Base-by-base conservation (phyloP, 2,888 invertebrate species). In the Drosophila robusta region DNA sequence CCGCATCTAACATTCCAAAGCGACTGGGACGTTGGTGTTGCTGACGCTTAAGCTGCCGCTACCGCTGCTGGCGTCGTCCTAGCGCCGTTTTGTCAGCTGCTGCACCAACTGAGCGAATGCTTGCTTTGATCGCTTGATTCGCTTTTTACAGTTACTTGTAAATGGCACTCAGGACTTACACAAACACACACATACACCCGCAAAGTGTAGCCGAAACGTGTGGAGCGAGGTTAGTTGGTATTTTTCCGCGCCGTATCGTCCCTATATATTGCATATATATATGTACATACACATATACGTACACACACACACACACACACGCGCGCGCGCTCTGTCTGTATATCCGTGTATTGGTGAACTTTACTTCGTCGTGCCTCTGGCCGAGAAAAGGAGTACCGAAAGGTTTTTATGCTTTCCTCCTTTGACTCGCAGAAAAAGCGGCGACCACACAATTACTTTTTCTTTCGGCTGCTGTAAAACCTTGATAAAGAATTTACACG, bases 1-100 rank as follows among this genome's bases (percentile, higher is more conserved):
- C 91, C 89, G 90, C 92, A 92, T 92, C 87, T 92, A 92, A 91
- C 92, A 92, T 92, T 92, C 92, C 92, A 92, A 91, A 85, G 89
- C 88, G 90, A 70, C 81, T 70, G 74, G 68, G 76, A 70, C 77
- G 75, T 75, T 67, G 77, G 72, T 73, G 69, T 77, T 68, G 67
- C 63, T 72, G 70, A 57, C 61, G 49, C 42, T 50, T 49, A 60
- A 61, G 41, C 54, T 52, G 54, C 44, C 54, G 41, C 54, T 52
- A 50, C 44, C 54, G 46, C 52, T 51, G 54, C 54, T 66, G 62
- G 46, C 73, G 70, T 62, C 76, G 77, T 74, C 73, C 70, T 62
- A 42, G 55, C 58, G 65, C 66, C 46, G 29, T 49, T 73, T 52
- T 60, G 58, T 41, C 60, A 58, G 58, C 49, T 64, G 58, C 46